These are phyloP conservation scores for Eumacrocentrus americanus DNA, from an alignment of 2,888 invertebrate genomes.

Conservation along the genomic window DNA sequence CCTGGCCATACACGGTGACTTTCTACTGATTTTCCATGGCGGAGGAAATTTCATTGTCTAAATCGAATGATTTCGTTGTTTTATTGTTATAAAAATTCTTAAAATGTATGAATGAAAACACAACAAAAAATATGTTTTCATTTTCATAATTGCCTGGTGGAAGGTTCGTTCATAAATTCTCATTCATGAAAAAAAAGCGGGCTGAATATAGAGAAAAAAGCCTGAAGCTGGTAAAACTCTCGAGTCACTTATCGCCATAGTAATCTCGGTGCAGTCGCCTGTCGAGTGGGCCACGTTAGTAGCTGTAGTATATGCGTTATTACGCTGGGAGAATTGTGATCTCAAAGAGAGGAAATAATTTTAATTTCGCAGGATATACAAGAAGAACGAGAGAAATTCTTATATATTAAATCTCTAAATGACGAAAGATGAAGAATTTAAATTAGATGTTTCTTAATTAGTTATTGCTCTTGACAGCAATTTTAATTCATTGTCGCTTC, in stretches of 20 bases:
- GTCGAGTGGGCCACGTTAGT: constrained; percentile 35
- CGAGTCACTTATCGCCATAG: constrained; percentile 48
- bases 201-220: background rate
- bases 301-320: constrained; percentile 3
- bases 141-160: background rate
- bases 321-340: constrained; percentile 3
- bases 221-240: constrained; percentile 15
- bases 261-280: constrained; percentile 50
- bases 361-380: background rate
- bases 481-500: background rate
- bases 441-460: background rate
- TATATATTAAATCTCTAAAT: constrained; percentile 12
- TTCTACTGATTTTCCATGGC: too few species aligned
- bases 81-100: too few species aligned
- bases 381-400: background rate
- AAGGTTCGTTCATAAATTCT: background rate
- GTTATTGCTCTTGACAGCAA: background rate
- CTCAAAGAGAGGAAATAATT: background rate
- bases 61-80: too few species aligned
- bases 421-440: too few species aligned
- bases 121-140: too few species aligned
- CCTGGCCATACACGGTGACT: too few species aligned
- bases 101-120: too few species aligned
- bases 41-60: too few species aligned
- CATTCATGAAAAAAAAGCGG: constrained; percentile 2